Evolutionary conservation across 92 coral and sea anemone genomes (phyloP), one percentile per base, ranked within the genome.

Genomic region (Epizoanthus ramosus): DNA sequence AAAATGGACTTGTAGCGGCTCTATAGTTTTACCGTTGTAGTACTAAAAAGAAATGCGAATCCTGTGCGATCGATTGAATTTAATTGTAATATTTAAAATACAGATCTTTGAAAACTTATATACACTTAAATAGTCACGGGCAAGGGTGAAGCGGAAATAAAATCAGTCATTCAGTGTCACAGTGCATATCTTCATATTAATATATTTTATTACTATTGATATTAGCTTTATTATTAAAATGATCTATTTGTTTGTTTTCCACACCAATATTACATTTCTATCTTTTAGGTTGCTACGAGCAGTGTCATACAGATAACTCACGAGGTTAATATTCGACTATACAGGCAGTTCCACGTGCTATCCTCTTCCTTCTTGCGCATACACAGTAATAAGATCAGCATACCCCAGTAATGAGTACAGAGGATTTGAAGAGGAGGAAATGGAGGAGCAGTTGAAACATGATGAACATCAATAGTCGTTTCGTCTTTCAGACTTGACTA

Each of bases 361-460:
- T 57, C 89, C 89, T 13, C 81, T 86, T 28, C 89, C 89, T 31
- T 79, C 80, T 45, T 86, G 89, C 60, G 85, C 72, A 7, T 80
- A 80, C 74, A n/a, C 81, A 57, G 52, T 61, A 43, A 81, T 86
- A 10, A 58, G 86, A 24, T 22, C 37, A 25, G 60, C 39, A 28
- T 80, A 70, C 47, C 77, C 88, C 3, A 69, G 35, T 84, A 70
- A 76, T 0, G 53, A 47, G 33, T 41, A 72, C 28, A 19, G 31
- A 8, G 80, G 81, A 22, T 83, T 57, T 28, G 89, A 67, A 79
- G 84, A 63, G n/a, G 89, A 85, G 28, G 72, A 83, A 18, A 79
- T n/a, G 21, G 85, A 68, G 63, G 41, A 81, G 19, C 39, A 57
- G 12, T 69, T 53, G 25, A 68, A 76, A 37, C 19, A 74, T 7